phyloP scores from a whole-genome alignment of 1,140 invertebrate species.

The silkworm (Bombyx mori) region DNA sequence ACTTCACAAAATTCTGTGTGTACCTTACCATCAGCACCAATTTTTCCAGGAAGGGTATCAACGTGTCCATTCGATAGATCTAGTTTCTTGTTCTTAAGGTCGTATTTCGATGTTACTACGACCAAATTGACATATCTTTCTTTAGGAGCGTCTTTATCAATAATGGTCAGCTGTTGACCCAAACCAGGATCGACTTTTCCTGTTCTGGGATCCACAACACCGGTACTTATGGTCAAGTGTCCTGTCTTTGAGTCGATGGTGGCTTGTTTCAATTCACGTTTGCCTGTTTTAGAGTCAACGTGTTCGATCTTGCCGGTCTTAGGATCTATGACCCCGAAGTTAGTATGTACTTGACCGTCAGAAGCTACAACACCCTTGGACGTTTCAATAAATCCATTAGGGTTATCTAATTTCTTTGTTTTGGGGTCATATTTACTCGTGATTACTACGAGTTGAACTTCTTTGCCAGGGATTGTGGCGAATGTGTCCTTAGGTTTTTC shows the following conservation, averaged over 20 bases:
- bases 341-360: slow-evolving; percentile 64
- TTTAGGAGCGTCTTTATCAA: slow-evolving; percentile 69
- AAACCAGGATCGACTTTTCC: slow-evolving; percentile 65
- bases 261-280: slow-evolving; percentile 64
- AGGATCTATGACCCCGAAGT: slow-evolving; percentile 69
- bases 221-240: slow-evolving; percentile 50
- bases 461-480: slow-evolving; percentile 29
- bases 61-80: slow-evolving; percentile 72
- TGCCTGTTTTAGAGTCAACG: slow-evolving; percentile 64
- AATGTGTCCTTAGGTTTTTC: slow-evolving; percentile 46
- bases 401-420: slow-evolving; percentile 63
- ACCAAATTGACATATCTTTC: slow-evolving; percentile 70
- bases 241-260: slow-evolving; percentile 64
- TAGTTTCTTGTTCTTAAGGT: slow-evolving; percentile 67
- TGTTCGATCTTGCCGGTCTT: slow-evolving; percentile 60
- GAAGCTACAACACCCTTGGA: slow-evolving; percentile 54
- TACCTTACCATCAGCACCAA: slow-evolving; percentile 58
- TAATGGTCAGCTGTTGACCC: slow-evolving; percentile 73
- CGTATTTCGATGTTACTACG: slow-evolving; percentile 67
- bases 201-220: slow-evolving; percentile 65
- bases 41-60: slow-evolving; percentile 70
- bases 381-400: slow-evolving; percentile 62
- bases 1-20: slow-evolving; percentile 70
- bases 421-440: slow-evolving; percentile 69
- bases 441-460: slow-evolving; percentile 65